Conservation (phyloP, 2,113 vertebrate genomes). For the Myrmecobius fasciatus region DNA sequence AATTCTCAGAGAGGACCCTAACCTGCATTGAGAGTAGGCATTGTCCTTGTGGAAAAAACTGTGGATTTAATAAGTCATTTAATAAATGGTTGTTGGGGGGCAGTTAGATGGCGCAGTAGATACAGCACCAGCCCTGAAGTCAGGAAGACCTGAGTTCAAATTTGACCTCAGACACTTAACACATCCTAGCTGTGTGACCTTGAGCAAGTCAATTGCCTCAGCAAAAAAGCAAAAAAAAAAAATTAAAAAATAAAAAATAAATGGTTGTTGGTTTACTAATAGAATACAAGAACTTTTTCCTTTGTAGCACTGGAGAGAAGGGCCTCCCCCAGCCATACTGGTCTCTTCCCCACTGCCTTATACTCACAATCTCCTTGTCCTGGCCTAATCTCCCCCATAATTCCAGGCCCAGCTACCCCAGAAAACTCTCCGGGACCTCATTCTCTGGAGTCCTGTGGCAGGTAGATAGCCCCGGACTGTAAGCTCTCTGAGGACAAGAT, state of each 20-base stretch:
- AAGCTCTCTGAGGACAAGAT: too few species aligned
- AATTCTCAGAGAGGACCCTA: neutral
- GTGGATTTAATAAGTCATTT: neutral
- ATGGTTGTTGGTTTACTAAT: neutral
- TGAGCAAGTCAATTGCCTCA: too few species aligned
- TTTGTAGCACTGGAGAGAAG: neutral
- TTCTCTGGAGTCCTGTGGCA: too few species aligned
- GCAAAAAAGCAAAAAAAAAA: too few species aligned
- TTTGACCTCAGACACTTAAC: too few species aligned
- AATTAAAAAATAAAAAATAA: too few species aligned
- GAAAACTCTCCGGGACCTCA: neutral
- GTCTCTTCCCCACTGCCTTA: neutral
- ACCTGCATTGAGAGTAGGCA: neutral
- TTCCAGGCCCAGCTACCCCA: neutral
- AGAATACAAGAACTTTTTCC: neutral
- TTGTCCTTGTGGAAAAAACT: neutral
- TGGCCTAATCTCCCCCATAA: neutral
- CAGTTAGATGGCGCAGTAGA: too few species aligned
- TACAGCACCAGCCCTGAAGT: too few species aligned
- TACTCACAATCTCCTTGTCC: neutral
- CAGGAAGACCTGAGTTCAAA: too few species aligned
- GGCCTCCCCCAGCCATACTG: neutral
- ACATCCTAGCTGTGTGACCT: too few species aligned
- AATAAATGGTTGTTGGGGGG: too few species aligned
- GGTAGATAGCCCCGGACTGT: neutral